A percentile compares a stretch with the other conserved stretches of the same genome.
Conservation (phyloP, 2,888 invertebrate species). For the Linyphia triangularis region DNA sequence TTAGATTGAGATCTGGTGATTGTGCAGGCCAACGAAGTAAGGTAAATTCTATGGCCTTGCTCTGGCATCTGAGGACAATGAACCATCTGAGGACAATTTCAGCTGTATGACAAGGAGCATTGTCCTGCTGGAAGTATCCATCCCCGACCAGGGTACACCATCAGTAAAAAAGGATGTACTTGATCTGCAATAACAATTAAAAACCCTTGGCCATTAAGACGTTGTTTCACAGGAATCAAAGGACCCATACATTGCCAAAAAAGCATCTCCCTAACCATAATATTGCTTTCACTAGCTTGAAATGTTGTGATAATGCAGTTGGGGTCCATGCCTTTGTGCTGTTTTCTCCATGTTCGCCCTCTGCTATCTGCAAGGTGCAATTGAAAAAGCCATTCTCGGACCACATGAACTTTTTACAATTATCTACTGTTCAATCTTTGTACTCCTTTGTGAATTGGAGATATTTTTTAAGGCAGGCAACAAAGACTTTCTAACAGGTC, state of each 20-base stretch:
- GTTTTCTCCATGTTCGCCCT: no score
- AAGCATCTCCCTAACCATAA: not conserved
- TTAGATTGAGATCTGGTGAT: no score
- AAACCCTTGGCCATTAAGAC: not conserved
- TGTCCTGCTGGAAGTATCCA: not conserved
- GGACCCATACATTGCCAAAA: not conserved
- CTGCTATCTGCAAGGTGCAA: slow-evolving; percentile 9
- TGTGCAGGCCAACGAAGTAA: not conserved
- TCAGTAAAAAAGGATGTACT: no score
- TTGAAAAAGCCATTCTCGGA: not conserved
- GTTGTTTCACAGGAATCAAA: not conserved
- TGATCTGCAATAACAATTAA: no score
- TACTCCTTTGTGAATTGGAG: not conserved
- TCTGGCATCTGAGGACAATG: not conserved
- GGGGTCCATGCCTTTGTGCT: no score
- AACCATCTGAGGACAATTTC: no score
- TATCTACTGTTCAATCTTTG: not conserved
- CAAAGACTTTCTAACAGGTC: not conserved
- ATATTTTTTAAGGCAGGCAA: not conserved
- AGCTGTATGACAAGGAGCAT: no score
- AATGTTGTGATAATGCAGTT: no score
- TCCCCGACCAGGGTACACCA: not conserved
- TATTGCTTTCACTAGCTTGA: no score
- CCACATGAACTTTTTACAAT: not conserved
- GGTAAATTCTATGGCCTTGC: not conserved